Evolutionary conservation across 2,797 vertebrate species (phyloP), one percentile per base, ranked within the genome.

Genomic region (Anguilla obscura): DNA sequence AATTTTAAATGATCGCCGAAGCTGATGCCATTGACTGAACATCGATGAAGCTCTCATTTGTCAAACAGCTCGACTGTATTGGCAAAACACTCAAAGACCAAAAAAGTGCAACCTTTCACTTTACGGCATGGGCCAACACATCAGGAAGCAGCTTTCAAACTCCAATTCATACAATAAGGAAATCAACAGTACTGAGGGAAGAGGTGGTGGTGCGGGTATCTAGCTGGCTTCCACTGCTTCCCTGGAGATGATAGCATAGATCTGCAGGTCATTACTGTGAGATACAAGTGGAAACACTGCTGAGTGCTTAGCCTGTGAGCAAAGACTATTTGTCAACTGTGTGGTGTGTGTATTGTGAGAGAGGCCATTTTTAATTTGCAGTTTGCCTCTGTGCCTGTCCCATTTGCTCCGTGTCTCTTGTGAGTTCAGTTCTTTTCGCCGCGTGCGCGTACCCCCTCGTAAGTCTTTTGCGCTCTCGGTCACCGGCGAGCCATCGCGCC

Each of bases 81-180:
- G 79, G 79, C 5, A 82, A 82, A 48, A n/a, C 45, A n/a, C 21
- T 82, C 79, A 50, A 9, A 48, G 50, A n/a, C 21, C 6, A 82
- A 82, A 79, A 82, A 82, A 48, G 79, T 50, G 45, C 79, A 82
- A 82, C 18, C 40, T 48, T 82, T 82, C 45, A 50, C 7, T 82
- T 82, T 50, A 50, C 45, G n/a, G 45, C 79, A 50, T 82, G 24
- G 40, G 45, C 79, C 45, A 14, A 82, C 79, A 82, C 79, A 82
- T 82, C 79, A 82, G 21, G 79, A n/a, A 50, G 21, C 45, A 82
- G 40, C 50, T 40, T 40, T 40, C 14, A 40, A 45, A 79, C 74
- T 30, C 5, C 18, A 79, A 18, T 40, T 79, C 74, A 82, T 50
- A 9, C 0, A 24, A 82, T n/a, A n/a, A 50, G 21, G 21, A 50